Percentiles rank a stretch among this genome's conserved stretches.
These are phyloP conservation scores for Patiria miniata DNA, from an alignment of 35 echinoderm and acorn worm species.

Conservation along the genomic window DNA sequence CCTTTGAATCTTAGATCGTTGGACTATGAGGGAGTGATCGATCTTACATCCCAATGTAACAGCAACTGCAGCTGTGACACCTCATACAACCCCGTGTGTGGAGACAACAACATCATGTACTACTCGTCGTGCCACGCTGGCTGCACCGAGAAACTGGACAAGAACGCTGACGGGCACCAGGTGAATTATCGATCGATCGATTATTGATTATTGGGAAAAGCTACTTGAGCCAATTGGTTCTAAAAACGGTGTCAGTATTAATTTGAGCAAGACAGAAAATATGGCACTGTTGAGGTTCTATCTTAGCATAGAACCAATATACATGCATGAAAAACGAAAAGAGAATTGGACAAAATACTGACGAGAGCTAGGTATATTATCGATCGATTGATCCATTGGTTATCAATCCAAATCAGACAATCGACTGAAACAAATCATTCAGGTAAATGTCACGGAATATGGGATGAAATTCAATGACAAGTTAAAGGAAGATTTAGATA, in stretches of 20 bases:
- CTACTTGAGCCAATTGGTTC: background rate
- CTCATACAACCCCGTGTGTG: constrained; percentile 81
- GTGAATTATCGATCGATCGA: background rate
- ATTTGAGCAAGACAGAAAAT: no score
- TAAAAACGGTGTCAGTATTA: background rate
- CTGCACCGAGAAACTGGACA: constrained; percentile 31
- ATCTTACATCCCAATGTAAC: constrained; percentile 67
- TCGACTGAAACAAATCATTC: no score
- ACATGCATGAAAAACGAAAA: no score
- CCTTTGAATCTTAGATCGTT: background rate
- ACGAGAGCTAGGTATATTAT: no score
- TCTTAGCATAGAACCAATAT: no score
- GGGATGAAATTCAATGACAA: no score
- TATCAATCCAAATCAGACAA: no score
- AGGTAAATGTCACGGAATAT: no score
- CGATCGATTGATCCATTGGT: no score
- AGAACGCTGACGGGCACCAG: constrained; percentile 25
- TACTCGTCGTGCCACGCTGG: constrained; percentile 80
- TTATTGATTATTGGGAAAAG: background rate
- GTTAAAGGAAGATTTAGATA: no score
- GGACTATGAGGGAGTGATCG: constrained; percentile 22
- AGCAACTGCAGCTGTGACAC: constrained; percentile 55
- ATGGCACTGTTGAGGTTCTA: no score
- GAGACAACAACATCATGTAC: constrained; percentile 65
- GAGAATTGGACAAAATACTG: no score